Conservation (phyloP, 1,140 invertebrate genomes). For the Drosophila leontia region DNA sequence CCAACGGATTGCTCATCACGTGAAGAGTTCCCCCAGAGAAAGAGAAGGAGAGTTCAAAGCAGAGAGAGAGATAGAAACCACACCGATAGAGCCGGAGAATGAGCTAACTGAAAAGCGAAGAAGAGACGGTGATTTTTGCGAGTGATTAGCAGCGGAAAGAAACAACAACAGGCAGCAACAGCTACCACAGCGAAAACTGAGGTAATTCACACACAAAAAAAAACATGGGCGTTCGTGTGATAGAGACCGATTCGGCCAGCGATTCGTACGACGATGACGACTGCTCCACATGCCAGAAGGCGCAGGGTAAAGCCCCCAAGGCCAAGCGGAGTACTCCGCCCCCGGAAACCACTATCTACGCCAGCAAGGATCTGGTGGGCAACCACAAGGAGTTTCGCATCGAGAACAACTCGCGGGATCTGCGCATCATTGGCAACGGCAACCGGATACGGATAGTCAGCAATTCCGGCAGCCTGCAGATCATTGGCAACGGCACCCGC, state of each 20-base stretch:
- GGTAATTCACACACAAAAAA: conserved; percentile 55
- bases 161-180: conserved; percentile 11
- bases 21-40: conserved; percentile 19
- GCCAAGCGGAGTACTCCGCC: conserved; percentile 22
- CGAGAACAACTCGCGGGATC: conserved; percentile 66
- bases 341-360: conserved; percentile 27
- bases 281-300: conserved; percentile 49
- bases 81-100: conserved; percentile 21
- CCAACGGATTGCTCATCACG: conserved; percentile 32
- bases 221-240: conserved; percentile 67
- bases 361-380: conserved; percentile 72
- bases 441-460: conserved; percentile 72
- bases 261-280: conserved; percentile 76
- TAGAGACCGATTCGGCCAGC: conserved; percentile 71
- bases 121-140: conserved; percentile 54
- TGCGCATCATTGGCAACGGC: conserved; percentile 78
- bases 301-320: conserved; percentile 43
- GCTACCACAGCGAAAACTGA: conserved; percentile 6
- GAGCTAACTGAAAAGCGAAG: conserved; percentile 34
- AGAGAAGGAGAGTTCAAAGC: conserved; percentile 5
- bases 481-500: conserved; percentile 74
- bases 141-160: conserved; percentile 65
- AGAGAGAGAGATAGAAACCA: conserved; percentile 26
- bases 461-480: conserved; percentile 65
- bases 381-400: conserved; percentile 82